Conservation (phyloP, 2,113 vertebrate species). For the Bambusicola thoracicus region DNA sequence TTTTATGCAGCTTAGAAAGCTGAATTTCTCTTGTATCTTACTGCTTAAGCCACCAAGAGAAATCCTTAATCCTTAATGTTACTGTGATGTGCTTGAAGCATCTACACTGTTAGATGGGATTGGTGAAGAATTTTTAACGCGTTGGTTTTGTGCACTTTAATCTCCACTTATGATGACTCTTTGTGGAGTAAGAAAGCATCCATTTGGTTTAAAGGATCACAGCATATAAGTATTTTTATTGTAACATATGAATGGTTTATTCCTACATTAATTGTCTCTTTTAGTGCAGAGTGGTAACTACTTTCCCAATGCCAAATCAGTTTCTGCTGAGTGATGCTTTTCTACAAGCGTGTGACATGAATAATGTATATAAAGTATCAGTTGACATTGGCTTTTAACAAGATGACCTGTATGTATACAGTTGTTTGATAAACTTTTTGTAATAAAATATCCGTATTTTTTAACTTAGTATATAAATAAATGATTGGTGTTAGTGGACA, state of each 20-base stretch:
- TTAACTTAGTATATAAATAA: constrained; percentile 83
- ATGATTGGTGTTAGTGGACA: constrained; percentile 70
- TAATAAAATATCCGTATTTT: constrained; percentile 84
- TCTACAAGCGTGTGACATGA: constrained; percentile 64
- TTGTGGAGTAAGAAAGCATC: constrained; percentile 61
- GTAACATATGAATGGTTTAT: constrained; percentile 68
- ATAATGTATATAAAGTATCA: constrained; percentile 75
- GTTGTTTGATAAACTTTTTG: constrained; percentile 83
- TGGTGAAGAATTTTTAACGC: constrained; percentile 57
- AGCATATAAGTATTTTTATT: constrained; percentile 69
- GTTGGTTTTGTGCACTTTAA: constrained; percentile 81
- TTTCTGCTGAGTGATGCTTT: constrained; percentile 65
- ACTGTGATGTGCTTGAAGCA: constrained; percentile 11
- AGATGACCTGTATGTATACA: constrained; percentile 75
- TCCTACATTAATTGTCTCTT: constrained; percentile 52
- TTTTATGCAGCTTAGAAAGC: constrained; percentile 66
- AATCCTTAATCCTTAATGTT: constrained; percentile 28
- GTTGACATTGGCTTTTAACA: constrained; percentile 74
- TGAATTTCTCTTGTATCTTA: constrained; percentile 33
- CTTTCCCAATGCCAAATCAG: constrained; percentile 77
- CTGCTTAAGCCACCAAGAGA: constrained; percentile 36
- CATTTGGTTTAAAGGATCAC: constrained; percentile 64
- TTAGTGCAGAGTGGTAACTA: constrained; percentile 64
- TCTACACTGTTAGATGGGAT: constrained; percentile 40
- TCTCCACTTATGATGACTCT: constrained; percentile 58